Percentiles rank a stretch among this genome's conserved stretches.
Evolutionary conservation across 2,113 vertebrate species (phyloP).

Genomic region (Papio anubis): DNA sequence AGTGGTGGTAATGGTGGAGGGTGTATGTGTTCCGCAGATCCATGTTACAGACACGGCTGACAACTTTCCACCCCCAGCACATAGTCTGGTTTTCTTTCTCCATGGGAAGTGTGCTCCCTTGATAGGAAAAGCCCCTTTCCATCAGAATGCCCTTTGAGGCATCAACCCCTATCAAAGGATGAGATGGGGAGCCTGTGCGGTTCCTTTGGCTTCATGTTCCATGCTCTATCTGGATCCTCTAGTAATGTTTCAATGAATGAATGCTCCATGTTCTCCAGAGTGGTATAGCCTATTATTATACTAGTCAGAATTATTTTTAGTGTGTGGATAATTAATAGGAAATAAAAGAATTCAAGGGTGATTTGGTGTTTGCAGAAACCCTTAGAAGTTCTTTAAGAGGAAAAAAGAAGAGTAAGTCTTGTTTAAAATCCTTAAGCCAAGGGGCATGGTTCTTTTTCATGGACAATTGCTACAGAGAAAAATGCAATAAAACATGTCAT

Average conservation of each 20-base stretch:
- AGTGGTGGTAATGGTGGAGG: neutral
- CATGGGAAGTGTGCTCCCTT: neutral
- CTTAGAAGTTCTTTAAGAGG: conserved; percentile 74
- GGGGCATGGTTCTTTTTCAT: conserved; percentile 54
- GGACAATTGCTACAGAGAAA: conserved; percentile 74
- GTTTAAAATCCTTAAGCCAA: conserved; percentile 66
- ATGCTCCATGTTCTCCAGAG: conserved; percentile 53
- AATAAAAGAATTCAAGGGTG: conserved; percentile 69
- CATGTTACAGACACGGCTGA: neutral
- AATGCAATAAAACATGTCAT: conserved; percentile 60
- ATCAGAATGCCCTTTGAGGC: neutral
- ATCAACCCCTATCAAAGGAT: neutral
- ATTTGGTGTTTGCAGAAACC: conserved; percentile 76
- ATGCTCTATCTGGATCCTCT: neutral
- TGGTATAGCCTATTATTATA: conserved; percentile 71
- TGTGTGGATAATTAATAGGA: conserved; percentile 79
- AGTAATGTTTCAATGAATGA: neutral
- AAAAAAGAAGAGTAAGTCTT: conserved; percentile 75
- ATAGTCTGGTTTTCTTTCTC: neutral
- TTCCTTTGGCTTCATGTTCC: neutral
- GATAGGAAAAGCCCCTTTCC: neutral
- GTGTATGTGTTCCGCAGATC: neutral
- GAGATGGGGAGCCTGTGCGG: no score
- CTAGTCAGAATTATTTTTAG: conserved; percentile 72
- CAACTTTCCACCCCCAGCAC: neutral